Evolutionary conservation across 2,888 invertebrate species (phyloP), one percentile per base, ranked within the genome.

Genomic region (Lochmaea capreae): DNA sequence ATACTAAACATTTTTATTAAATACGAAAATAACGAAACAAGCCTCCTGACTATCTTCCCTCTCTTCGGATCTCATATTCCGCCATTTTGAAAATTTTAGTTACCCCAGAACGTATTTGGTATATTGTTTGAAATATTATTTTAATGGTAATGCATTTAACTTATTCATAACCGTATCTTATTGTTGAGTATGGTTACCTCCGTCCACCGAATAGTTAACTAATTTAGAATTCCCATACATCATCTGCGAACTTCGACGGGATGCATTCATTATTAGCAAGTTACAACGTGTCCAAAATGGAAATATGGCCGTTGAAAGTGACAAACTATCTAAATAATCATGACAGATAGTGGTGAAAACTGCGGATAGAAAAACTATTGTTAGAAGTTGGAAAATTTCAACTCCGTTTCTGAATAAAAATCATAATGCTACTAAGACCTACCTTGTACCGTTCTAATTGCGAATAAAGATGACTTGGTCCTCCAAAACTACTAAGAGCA

Each of bases 211-310:
- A 82, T 79, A 80, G 79, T 77, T 77, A 79, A 77, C 80, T 82
- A 83, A 84, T 84, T 84, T 83, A 82, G 81, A 81, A 81, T 82
- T 80, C 82, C 79, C 82, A 83, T 84, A 83, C 83, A 83, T 83
- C 83, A 83, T 82, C 81, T 83, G 80, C 80, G 82, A 83, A 83
- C 81, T 83, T 83, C 49, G 67, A 67, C 11, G 22, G 10, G 68
- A 52, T 61, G 68, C 61, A 33, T 33, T 33, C 5, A 4, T 33
- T 5, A 68, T 68, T 68, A 68, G 61, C 42, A 49, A 68, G 33
- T 49, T 61, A 22, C 52, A 62, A 61, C 61, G 3, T 49, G 26
- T 18, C 4, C 10, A 61, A 43, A 49, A 68, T 61, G 49, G 61
- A 62, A 68, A 68, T 68, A 62, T 62, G n/a, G 59, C 59, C 58